phyloP scores from a whole-genome alignment of 2,888 invertebrate genomes.

The Rhodophaea formosa region DNA sequence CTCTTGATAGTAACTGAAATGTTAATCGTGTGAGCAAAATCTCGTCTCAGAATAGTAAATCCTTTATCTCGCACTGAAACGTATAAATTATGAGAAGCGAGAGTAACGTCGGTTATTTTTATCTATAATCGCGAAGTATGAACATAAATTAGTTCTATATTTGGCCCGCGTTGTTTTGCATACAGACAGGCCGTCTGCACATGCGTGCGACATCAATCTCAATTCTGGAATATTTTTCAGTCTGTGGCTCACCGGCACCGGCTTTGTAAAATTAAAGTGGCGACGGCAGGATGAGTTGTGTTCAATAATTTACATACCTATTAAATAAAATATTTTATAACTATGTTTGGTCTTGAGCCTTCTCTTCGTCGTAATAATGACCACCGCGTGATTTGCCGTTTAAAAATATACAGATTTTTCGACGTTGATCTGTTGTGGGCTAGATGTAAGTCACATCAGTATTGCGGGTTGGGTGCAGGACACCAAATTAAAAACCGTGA shows the following conservation, averaged over 20 bases:
- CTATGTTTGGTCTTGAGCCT: too few relatives aligned
- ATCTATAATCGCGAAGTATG: constrained; percentile 78
- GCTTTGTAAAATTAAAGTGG: not conserved
- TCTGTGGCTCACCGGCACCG: constrained; percentile 44
- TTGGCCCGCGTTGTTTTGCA: constrained; percentile 76
- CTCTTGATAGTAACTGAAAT: not conserved
- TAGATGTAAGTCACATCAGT: too few relatives aligned
- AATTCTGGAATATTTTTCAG: constrained; percentile 79
- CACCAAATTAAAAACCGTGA: too few relatives aligned
- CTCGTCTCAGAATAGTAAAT: constrained; percentile 30
- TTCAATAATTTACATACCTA: too few relatives aligned
- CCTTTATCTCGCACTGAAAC: constrained; percentile 37
- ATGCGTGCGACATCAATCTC: constrained; percentile 80
- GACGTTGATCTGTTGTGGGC: too few relatives aligned
- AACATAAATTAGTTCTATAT: constrained; percentile 80
- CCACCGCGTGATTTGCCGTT: too few relatives aligned
- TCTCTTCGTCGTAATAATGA: too few relatives aligned
- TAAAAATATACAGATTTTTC: too few relatives aligned
- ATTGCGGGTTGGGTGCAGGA: too few relatives aligned
- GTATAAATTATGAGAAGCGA: constrained; percentile 64
- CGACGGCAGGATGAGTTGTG: not conserved
- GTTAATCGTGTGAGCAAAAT: constrained; percentile 15
- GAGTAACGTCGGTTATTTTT: constrained; percentile 70
- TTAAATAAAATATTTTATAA: too few relatives aligned
- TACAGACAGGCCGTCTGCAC: constrained; percentile 74